Percentiles rank a stretch among this genome's conserved stretches.
phyloP scores from a whole-genome alignment of 2,797 vertebrate genomes.

The Cynopterus sphinx region DNA sequence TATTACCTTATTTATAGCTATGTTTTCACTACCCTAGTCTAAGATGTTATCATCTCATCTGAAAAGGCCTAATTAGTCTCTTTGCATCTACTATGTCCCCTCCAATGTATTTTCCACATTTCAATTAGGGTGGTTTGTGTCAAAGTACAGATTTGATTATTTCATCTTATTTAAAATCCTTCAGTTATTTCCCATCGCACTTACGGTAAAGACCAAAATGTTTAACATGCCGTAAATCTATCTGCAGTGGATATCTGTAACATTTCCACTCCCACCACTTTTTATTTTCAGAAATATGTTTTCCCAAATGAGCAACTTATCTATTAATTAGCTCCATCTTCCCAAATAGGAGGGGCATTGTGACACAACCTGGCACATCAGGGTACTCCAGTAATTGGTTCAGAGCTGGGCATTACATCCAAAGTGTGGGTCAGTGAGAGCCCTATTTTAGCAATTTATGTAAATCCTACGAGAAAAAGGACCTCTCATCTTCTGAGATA shows the following conservation, averaged over 20 bases:
- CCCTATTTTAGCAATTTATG: not conserved
- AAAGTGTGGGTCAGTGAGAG: not conserved
- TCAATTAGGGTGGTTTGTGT: not conserved
- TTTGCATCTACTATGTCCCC: not conserved
- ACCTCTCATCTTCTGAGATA: not conserved
- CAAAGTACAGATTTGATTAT: not conserved
- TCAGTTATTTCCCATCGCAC: not conserved
- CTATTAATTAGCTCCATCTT: not conserved
- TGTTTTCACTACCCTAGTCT: not conserved
- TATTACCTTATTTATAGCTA: not conserved
- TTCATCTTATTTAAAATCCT: not conserved
- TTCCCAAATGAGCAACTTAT: not conserved
- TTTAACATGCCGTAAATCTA: not conserved
- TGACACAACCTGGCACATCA: not conserved
- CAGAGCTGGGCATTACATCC: not conserved
- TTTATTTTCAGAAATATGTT: not conserved
- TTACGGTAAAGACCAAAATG: not conserved
- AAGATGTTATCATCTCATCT: not conserved
- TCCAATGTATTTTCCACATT: not conserved
- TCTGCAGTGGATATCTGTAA: not conserved
- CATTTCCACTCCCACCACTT: accelerated
- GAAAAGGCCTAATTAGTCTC: not conserved
- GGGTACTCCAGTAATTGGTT: not conserved
- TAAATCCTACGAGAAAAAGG: not conserved
- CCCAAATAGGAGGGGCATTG: not conserved